These are phyloP conservation scores for Sebastes iracundus DNA, from an alignment of 2,797 vertebrate genomes.

Conservation along the genomic window DNA sequence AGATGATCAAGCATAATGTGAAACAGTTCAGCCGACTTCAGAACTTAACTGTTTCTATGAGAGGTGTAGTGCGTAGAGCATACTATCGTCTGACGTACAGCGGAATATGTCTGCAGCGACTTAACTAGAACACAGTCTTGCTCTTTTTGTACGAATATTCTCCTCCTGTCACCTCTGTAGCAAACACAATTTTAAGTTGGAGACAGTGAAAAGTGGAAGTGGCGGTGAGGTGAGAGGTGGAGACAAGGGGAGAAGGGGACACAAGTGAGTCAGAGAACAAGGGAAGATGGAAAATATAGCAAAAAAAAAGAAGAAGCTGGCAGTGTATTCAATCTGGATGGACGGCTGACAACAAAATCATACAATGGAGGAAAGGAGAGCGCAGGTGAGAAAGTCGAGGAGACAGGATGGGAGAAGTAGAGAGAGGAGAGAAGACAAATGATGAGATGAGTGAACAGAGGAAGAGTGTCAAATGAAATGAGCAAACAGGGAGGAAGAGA, in stretches of 20 bases:
- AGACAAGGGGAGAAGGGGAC: not conserved
- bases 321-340: conserved; percentile 24
- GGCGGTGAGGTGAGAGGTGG: conserved; percentile 32
- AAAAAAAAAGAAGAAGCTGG: conserved; percentile 9
- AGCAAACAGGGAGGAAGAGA: conserved; percentile 15
- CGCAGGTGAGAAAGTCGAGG: not conserved
- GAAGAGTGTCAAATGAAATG: conserved; percentile 43
- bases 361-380: conserved; percentile 6
- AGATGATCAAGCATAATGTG: conserved; percentile 49
- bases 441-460: conserved; percentile 26
- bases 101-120: conserved; percentile 14
- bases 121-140: not conserved
- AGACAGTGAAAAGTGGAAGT: conserved; percentile 36
- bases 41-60: conserved; percentile 30
- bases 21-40: conserved; percentile 46
- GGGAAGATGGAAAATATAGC: conserved; percentile 26
- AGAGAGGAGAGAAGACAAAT: conserved; percentile 11
- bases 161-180: conserved; percentile 23
- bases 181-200: conserved; percentile 36
- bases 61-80: not conserved
- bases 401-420: not conserved
- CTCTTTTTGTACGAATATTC: conserved; percentile 31
- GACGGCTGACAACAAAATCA: conserved; percentile 49
- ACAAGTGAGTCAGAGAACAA: not conserved
- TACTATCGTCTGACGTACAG: not conserved